Conservation (phyloP, 2,888 invertebrate genomes). For the Cylloceria caligata region DNA sequence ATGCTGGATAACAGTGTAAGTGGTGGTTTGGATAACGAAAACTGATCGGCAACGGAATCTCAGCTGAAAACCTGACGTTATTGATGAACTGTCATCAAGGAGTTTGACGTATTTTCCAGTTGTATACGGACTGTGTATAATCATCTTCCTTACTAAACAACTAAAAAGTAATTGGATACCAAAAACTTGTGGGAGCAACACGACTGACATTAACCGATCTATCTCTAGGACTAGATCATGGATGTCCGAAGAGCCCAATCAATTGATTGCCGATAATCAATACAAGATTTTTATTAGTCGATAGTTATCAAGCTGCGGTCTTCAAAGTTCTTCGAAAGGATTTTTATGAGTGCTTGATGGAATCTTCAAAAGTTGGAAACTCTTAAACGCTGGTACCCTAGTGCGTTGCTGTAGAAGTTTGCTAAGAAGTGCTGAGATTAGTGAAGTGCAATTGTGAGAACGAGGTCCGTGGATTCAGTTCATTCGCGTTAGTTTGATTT, state of each 20-base stretch:
- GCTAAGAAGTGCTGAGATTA: background rate
- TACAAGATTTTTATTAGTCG: too few relatives aligned
- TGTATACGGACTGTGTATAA: background rate
- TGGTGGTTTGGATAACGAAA: constrained; percentile 21
- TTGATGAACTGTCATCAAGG: background rate
- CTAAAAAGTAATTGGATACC: background rate
- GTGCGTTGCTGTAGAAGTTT: background rate
- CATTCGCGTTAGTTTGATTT: background rate
- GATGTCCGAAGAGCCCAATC: background rate
- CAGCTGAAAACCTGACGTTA: background rate
- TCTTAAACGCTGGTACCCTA: background rate
- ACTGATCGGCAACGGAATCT: background rate
- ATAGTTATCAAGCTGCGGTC: background rate
- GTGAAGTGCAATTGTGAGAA: constrained; percentile 40
- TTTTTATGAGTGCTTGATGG: background rate
- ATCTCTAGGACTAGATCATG: background rate
- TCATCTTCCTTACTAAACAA: background rate
- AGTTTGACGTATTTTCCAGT: background rate
- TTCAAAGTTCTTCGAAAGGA: background rate
- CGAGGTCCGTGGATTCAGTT: background rate
- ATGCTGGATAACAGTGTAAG: constrained; percentile 38
- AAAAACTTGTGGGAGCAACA: background rate
- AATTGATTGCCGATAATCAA: background rate
- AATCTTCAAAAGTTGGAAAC: background rate
- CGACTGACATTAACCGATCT: background rate